A percentile compares a stretch with the other conserved stretches of the same genome.
phyloP scores from a whole-genome alignment of 2,888 invertebrate species.

The Muschampia plurimacula region DNA sequence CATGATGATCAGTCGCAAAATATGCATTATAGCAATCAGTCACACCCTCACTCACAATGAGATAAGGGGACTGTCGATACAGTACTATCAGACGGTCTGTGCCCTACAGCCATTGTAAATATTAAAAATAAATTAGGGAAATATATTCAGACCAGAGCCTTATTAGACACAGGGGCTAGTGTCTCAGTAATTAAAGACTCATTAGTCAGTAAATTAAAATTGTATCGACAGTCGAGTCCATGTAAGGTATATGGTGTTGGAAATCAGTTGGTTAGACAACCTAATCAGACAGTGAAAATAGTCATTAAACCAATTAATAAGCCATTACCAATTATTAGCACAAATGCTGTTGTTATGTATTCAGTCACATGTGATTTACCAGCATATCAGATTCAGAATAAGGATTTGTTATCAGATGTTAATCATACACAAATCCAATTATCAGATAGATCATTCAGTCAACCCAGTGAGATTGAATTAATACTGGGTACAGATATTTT shows the following conservation, averaged over 20 bases:
- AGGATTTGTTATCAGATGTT: not conserved
- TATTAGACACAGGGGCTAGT: conserved; percentile 23
- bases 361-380: too few species aligned
- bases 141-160: not conserved
- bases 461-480: not conserved
- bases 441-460: conserved; percentile 8
- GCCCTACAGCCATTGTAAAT: conserved; percentile 3
- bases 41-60: conserved; percentile 5
- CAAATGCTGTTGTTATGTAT: too few species aligned
- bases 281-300: not conserved
- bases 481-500: too few species aligned
- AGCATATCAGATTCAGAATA: not conserved
- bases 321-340: not conserved
- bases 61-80: conserved; percentile 13
- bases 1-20: not conserved
- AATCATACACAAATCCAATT: not conserved
- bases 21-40: not conserved
- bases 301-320: not conserved
- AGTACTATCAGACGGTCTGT: conserved; percentile 12
- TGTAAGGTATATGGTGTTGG: conserved; percentile 14
- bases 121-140: not conserved
- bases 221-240: conserved; percentile 19
- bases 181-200: conserved; percentile 21
- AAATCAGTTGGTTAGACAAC: not conserved
- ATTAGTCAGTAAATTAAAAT: conserved; percentile 21